A percentile compares a stretch with the other conserved stretches of the same genome.
Evolutionary conservation across 2,113 vertebrate genomes (phyloP).

Genomic region (Ochotona curzoniae): DNA sequence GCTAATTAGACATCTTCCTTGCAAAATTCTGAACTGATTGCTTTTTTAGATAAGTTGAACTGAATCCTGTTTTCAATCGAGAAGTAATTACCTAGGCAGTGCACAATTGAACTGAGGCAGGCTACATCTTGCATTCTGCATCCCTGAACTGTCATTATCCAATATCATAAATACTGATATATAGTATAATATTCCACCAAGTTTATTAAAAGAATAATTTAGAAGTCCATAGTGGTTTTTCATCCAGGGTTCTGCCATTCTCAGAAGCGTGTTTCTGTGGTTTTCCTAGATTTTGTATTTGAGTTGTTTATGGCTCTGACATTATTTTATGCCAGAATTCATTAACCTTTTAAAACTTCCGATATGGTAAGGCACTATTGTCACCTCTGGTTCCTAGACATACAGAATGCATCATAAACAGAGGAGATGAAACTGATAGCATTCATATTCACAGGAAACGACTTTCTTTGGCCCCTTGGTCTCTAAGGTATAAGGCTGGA

Average conservation of each 20-base stretch:
- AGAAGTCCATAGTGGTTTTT: conserved; percentile 70
- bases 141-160: conserved; percentile 68
- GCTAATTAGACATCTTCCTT: conserved; percentile 65
- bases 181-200: conserved; percentile 67
- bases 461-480: not conserved
- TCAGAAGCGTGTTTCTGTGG: conserved; percentile 51
- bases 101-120: conserved; percentile 61
- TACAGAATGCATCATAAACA: conserved; percentile 64
- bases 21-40: conserved; percentile 75
- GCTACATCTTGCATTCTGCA: conserved; percentile 62
- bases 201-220: conserved; percentile 73
- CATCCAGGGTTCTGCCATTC: conserved; percentile 49
- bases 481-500: not conserved
- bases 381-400: conserved; percentile 64
- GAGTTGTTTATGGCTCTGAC: conserved; percentile 71
- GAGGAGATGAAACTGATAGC: conserved; percentile 28
- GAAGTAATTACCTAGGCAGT: conserved; percentile 71
- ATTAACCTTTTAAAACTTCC: conserved; percentile 82
- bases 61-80: conserved; percentile 59
- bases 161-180: conserved; percentile 80
- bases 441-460: conserved; percentile 42
- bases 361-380: conserved; percentile 34
- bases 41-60: conserved; percentile 68
- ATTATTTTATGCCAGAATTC: conserved; percentile 80
- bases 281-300: conserved; percentile 73